Evolutionary conservation across 2,113 vertebrate species (phyloP).

Genomic region (Oreochromis spilurus): DNA sequence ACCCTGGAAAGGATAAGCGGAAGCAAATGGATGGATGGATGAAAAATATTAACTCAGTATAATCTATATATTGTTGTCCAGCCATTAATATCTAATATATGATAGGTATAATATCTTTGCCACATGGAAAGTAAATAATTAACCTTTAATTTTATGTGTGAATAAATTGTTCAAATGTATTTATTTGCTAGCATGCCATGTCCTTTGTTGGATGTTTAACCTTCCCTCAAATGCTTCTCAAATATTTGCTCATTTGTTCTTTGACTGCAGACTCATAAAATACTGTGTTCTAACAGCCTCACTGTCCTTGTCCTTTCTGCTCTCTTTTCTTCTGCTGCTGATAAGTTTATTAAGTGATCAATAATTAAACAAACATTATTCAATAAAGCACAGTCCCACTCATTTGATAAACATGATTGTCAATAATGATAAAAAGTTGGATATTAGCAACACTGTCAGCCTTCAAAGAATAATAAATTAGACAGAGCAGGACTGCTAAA

Average conservation of each 20-base stretch:
- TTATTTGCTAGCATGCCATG: not conserved
- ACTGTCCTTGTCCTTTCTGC: not conserved
- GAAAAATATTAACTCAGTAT: not conserved
- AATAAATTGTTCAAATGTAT: not conserved
- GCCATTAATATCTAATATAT: not conserved
- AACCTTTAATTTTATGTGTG: not conserved
- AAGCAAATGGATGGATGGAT: no score
- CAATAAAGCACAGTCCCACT: not conserved
- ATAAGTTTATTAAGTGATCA: not conserved
- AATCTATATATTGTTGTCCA: not conserved
- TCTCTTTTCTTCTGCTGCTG: not conserved
- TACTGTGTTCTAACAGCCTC: not conserved
- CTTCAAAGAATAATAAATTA: not conserved
- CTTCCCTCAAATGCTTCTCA: not conserved
- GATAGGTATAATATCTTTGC: not conserved
- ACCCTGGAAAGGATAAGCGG: no score
- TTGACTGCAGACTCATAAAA: not conserved
- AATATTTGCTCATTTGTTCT: not conserved
- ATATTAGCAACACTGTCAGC: not conserved
- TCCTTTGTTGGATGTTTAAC: not conserved
- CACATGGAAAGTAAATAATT: not conserved
- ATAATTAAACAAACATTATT: not conserved
- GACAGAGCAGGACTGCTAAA: not conserved
- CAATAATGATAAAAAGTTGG: not conserved
- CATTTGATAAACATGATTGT: not conserved